Evolutionary conservation across 2,888 invertebrate genomes (phyloP), one percentile per base, ranked within the genome.

Genomic region (Folsomia manolachei): DNA sequence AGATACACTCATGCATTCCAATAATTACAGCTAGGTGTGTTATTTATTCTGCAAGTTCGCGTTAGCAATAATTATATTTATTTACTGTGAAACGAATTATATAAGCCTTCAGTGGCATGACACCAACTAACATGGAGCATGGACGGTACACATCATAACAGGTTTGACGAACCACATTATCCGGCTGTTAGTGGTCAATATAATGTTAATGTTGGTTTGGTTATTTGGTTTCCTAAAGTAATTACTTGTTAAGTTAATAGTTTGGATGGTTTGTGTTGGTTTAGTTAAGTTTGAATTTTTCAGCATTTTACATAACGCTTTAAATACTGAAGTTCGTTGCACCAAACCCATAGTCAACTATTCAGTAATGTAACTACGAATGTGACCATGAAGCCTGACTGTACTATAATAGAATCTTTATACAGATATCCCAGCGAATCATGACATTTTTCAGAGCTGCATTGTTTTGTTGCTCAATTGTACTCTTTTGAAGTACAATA

Each of bases 271-370:
- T 21, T 19, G 19, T 19, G 56, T 21, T 56, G 21, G 7, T 56
- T 56, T 56, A 19, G 56, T 56, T 18, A 21, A 56, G 7, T 56
- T 56, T 56, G n/a, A 56, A 21, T 56, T n/a, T 18, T 11, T 56
- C 21, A 19, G 39, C 14, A 39, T 39, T 39, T 39, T 39, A 4
- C n/a, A n/a, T n/a, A n/a, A 39, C 4, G 39, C 39, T 39, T 39
- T 39, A 39, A 39, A 39, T 39, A n/a, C n/a, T 18, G 56, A 56
- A 56, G 56, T 56, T 56, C 56, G n/a, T 56, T 56, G 56, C 56
- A 56, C 56, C 56, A 56, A 7, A 7, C 4, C 56, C 39, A 39
- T n/a, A n/a, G n/a, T n/a, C n/a, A n/a, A n/a, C n/a, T n/a, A n/a
- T n/a, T n/a, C n/a, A n/a, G n/a, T n/a, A n/a, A n/a, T n/a, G n/a